Conservation (phyloP, 2,888 invertebrate species). For the Epistrophe eligans region DNA sequence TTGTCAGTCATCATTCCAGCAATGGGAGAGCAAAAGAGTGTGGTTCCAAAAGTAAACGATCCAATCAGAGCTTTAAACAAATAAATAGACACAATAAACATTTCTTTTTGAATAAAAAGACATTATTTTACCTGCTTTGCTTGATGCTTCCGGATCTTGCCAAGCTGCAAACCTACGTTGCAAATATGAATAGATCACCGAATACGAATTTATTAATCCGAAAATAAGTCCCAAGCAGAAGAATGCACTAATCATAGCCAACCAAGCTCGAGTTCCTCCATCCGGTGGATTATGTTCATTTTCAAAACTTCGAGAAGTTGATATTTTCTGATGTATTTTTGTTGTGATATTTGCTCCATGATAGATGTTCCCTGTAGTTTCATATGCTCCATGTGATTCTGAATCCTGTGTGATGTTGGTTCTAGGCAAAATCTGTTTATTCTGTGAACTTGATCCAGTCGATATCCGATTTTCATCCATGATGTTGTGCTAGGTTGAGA, state of each 20-base stretch:
- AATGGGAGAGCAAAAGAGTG: slow-evolving; percentile 62
- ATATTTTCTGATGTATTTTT: slow-evolving; percentile 56
- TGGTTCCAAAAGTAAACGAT: slow-evolving; percentile 69
- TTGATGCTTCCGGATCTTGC: slow-evolving; percentile 66
- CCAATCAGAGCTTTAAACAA: slow-evolving; percentile 61
- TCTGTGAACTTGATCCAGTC: slow-evolving; percentile 1
- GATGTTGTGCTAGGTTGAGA: slow-evolving; percentile 7
- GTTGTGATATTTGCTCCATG: slow-evolving; percentile 20
- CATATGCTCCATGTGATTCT: neutral
- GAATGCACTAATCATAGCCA: slow-evolving; percentile 69
- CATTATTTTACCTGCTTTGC: slow-evolving; percentile 62
- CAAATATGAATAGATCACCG: slow-evolving; percentile 65
- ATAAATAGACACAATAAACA: neutral
- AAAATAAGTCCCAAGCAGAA: slow-evolving; percentile 66
- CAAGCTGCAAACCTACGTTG: slow-evolving; percentile 45
- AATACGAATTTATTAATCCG: slow-evolving; percentile 67
- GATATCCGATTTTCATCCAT: slow-evolving; percentile 50
- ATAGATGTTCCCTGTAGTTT: neutral
- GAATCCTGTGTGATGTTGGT: neutral
- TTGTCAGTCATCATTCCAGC: slow-evolving; percentile 65
- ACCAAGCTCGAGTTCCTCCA: slow-evolving; percentile 69
- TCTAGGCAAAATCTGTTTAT: slow-evolving; percentile 37
- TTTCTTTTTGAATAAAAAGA: neutral
- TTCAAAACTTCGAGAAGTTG: neutral
- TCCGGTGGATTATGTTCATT: slow-evolving; percentile 52